Base-by-base conservation (phyloP, 1,140 invertebrate species). In the Diachasma alloeum region DNA sequence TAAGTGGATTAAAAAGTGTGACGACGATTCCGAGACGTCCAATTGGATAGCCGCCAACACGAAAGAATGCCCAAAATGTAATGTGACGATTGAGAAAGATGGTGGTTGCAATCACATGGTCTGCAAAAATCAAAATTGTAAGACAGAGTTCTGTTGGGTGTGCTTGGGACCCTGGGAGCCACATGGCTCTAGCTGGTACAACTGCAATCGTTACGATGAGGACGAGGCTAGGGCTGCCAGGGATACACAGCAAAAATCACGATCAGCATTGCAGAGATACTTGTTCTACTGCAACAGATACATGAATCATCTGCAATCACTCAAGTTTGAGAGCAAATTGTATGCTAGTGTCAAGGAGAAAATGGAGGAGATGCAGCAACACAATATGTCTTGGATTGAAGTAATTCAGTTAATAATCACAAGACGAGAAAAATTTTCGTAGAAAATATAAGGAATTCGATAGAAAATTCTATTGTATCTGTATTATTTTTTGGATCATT, bases 321-420 rank as follows among this genome's bases (percentile, higher is more conserved):
- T 99, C 79, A 98, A 98, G 90, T 98, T 99, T 90, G 98, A 99
- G 90, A 95, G 96, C 88, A 99, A 99, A 91, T 91, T 98, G 19
- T 98, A 98, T 88, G 95, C 96, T 5, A 95, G 95, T 69, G 96
- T 99, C 11, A 97, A 98, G 88, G 94, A 96, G 83, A 99, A 99
- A 91, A 99, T 99, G 98, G 98, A 99, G 87, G 98, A 99, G 90
- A 99, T 99, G 98, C 97, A 99, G 86, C 97, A 99, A 83, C 97
- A 99, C 87, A 98, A 98, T 86, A 99, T 99, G 98, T 98, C 97
- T 66, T 99, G 98, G 98, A 99, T 99, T 84, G 98, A 99, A 93
- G 97, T 97, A 82, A 87, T 91, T 87, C 5, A n/a, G n/a, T n/a
- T n/a, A n/a, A n/a, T n/a, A n/a, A n/a, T n/a, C n/a, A n/a, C n/a